Percentiles rank a stretch among this genome's conserved stretches.
phyloP scores from a whole-genome alignment of 2,888 invertebrate species.

The Nymphalis c-album region DNA sequence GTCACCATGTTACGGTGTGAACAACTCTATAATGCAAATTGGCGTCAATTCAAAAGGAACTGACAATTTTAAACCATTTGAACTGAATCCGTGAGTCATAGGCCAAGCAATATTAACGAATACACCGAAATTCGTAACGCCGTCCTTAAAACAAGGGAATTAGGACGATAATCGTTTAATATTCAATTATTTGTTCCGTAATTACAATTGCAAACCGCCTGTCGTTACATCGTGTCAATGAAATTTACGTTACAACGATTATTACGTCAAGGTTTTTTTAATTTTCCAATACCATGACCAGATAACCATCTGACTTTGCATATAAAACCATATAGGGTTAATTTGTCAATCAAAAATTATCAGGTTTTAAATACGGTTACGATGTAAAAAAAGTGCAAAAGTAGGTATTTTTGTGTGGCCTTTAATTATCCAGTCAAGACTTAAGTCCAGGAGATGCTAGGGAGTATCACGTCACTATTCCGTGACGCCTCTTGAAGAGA shows the following conservation, averaged over 20 bases:
- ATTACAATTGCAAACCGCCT: conserved; percentile 9
- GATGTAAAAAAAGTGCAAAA: too few species aligned
- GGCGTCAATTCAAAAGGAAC: conserved; percentile 60
- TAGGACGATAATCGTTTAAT: conserved; percentile 10
- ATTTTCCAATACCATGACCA: neutral
- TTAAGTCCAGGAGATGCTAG: too few species aligned
- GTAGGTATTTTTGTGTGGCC: too few species aligned
- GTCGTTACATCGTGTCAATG: conserved; percentile 36
- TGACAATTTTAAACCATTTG: conserved; percentile 55
- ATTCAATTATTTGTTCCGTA: neutral
- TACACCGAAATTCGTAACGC: neutral
- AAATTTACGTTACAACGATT: conserved; percentile 33
- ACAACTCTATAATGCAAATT: conserved; percentile 53
- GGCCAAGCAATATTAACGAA: conserved; percentile 28
- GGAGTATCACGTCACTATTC: too few species aligned
- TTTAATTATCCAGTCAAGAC: too few species aligned
- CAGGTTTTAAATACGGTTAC: too few species aligned
- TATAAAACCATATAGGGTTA: too few species aligned
- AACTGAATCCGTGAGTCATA: conserved; percentile 36
- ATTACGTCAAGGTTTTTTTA: conserved; percentile 20
- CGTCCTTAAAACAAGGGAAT: conserved; percentile 14
- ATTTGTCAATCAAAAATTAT: too few species aligned
- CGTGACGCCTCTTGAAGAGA: too few species aligned
- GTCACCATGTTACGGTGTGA: conserved; percentile 43
- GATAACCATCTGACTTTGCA: neutral